These are phyloP conservation scores for Bimastos eiseni DNA, from an alignment of 2,888 invertebrate genomes.

Conservation along the genomic window DNA sequence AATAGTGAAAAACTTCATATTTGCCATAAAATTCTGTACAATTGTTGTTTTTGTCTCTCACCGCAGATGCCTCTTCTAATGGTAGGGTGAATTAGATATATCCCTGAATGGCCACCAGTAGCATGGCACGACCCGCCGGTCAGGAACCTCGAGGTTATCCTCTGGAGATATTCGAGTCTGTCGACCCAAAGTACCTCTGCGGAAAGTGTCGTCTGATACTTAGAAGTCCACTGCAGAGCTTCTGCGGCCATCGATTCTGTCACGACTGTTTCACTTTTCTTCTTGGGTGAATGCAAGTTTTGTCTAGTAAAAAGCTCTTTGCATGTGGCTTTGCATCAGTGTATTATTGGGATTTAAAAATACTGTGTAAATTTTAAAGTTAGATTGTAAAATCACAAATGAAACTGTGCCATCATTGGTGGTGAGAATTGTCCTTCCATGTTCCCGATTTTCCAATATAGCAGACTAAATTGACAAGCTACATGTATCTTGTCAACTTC, in stretches of 20 bases:
- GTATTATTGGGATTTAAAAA: too few species aligned
- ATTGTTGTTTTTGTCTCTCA: background rate
- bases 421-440: too few species aligned
- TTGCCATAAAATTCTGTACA: background rate
- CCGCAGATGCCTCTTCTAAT: background rate
- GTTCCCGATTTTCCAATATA: too few species aligned
- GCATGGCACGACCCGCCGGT: background rate
- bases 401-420: too few species aligned
- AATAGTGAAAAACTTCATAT: background rate
- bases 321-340: background rate
- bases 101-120: background rate
- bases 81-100: background rate
- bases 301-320: background rate
- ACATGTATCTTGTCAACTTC: too few species aligned
- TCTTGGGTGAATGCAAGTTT: background rate
- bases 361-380: too few species aligned
- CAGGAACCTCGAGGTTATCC: background rate
- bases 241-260: slow-evolving; percentile 22
- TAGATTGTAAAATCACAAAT: too few species aligned
- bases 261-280: background rate
- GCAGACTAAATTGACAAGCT: too few species aligned
- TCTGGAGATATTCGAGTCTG: background rate
- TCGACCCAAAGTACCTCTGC: slow-evolving; percentile 18
- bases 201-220: background rate
- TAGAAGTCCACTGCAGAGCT: slow-evolving; percentile 14